Percentiles rank a stretch among this genome's conserved stretches.
These are phyloP conservation scores for Sinhomidia bicolor DNA, from an alignment of 2,888 invertebrate species.

Conservation along the genomic window DNA sequence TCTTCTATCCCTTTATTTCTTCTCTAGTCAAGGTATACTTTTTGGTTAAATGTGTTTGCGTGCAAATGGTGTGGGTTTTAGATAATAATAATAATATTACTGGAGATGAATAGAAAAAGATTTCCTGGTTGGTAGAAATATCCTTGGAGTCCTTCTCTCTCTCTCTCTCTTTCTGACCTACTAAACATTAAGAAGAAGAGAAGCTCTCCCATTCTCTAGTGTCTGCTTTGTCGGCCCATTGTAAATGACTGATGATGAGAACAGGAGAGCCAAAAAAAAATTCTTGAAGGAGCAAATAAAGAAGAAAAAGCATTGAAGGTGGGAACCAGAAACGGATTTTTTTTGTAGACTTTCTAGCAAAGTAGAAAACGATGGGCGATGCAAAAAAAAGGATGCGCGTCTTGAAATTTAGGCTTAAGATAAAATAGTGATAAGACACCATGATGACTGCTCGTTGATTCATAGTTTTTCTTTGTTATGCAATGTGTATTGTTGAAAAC, in stretches of 20 bases:
- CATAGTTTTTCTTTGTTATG: conserved; percentile 60
- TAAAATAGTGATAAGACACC: conserved; percentile 39
- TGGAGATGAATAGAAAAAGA: not conserved
- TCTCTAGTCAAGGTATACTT: not conserved
- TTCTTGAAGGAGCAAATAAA: conserved; percentile 10
- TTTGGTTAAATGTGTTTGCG: not conserved
- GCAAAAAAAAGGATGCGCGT: conserved; percentile 20
- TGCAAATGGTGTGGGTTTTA: conserved; percentile 34
- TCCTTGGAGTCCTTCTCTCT: too few species aligned
- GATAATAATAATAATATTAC: not conserved
- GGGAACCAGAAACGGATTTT: conserved; percentile 33
- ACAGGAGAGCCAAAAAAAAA: conserved; percentile 42
- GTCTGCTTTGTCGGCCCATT: conserved; percentile 44
- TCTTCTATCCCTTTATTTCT: conserved; percentile 5
- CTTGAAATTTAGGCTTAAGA: not conserved
- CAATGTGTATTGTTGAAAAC: conserved; percentile 37
- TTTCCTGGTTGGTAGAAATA: conserved; percentile 1
- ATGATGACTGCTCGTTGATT: conserved; percentile 61
- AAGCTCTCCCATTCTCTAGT: not conserved
- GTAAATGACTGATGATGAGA: conserved; percentile 71
- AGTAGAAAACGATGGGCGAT: not conserved
- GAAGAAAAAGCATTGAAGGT: conserved; percentile 45
- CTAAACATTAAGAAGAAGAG: conserved; percentile 12
- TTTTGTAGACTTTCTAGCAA: not conserved
- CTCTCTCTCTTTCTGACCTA: conserved; percentile 55